Evolutionary conservation across 2,113 vertebrate genomes (phyloP), one percentile per base, ranked within the genome.

Genomic region (Rhea pennata): DNA sequence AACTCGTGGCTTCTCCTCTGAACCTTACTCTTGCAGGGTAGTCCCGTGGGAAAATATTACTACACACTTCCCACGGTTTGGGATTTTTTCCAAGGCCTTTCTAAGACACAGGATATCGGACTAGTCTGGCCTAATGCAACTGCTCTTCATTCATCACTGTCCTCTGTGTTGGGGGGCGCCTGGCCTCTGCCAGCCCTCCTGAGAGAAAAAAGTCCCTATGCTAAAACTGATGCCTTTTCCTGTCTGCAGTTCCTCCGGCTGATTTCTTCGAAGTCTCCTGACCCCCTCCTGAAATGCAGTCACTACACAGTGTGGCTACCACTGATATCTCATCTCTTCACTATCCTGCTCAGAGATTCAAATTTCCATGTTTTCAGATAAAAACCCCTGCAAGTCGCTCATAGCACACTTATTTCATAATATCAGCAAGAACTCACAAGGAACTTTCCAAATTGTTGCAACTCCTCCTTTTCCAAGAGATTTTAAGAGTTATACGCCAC

Each of bases 21-120:
- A 33, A 58, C 16, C 56, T 58, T 19, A 58, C 15, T 16, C 29
- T 31, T 33, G 29, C 56, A 58, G 56, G 56, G 56, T 11, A 69
- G 27, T 88, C 39, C 67, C 94, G 23, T 84, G 84, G 39, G 74
- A 95, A 95, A 89, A 9, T 29, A 48, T 79, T 84, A 69, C 62
- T 82, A 29, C 29, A 58, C 10, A 12, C 48, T 87, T 92, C 74
- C 31, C 23, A 72, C 15, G 39, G 20, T 23, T 85, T 79, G 67
- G 10, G 24, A 24, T 33, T 56, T 72, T 84, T 87, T 87, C 61
- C 27, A 10, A 84, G 53, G 44, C 46, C 6, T 79, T 92, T 66
- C 19, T 69, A 61, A 48, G 44, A 6, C 6, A 54, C 1, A 1
- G 17, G n/a, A 58, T 66, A n/a, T 22, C 0, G 3, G n/a, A 46